Evolutionary conservation across 2,113 vertebrate species (phyloP), one percentile per base, ranked within the genome.

Genomic region (Corythornis cristatus): DNA sequence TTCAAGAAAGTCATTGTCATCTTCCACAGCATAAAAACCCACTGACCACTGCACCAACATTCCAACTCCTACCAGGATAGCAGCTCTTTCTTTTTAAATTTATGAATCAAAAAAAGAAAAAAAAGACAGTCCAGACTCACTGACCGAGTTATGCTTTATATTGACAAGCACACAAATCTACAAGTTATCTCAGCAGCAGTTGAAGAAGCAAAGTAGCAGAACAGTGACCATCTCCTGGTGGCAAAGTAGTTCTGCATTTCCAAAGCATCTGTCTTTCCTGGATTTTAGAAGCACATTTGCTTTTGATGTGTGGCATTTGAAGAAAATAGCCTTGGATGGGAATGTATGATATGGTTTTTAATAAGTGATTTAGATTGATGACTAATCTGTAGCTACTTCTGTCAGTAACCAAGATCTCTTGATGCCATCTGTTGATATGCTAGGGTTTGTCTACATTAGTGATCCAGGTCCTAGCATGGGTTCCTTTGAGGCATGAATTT

Each of bases 151-250:
- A 29, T 31, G 60, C 15, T 68, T 61, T 56, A 17, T 16, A 31
- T 1, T 33, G 64, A 31, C 57, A 78, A 46, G 11, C 15, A 76
- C 23, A 35, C 7, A 11, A 7, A 61, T 16, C 26, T 50, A 4
- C 45, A 72, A 28, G 35, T 50, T 25, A 67, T 11, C 7, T 45
- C 19, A 11, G 40, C 6, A 65, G 1, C 3, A 31, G 37, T 2
- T 57, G 51, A 40, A 33, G 70, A 61, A 65, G 37, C 25, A 87
- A 75, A 45, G 15, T 6, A 66, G 28, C 57, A 87, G 71, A 73
- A 35, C 1, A 56, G 56, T 4, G 25, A 78, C 95, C 94, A 95
- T 56, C 91, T 96, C 74, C 78, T 93, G 94, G 81, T 35, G 57
- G 76, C 43, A 67, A 15, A 91, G 42, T 8, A 46, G 31, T 60